phyloP scores from a whole-genome alignment of 2,113 vertebrate species.

The Psilopsiagon aurifrons region DNA sequence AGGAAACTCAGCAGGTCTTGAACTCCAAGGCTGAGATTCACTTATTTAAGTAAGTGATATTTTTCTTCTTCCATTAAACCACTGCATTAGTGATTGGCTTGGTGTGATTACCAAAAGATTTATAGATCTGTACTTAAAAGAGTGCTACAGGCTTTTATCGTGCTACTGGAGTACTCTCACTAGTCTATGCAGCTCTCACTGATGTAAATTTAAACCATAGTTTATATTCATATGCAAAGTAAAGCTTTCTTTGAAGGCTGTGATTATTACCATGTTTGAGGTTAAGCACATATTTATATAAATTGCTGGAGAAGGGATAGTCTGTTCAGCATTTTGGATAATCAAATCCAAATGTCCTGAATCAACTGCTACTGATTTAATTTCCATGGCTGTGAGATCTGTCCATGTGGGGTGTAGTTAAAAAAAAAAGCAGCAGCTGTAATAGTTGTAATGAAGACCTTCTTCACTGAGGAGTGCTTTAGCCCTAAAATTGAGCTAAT shows the following conservation, averaged over 20 bases:
- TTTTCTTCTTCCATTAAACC: not conserved
- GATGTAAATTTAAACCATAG: not conserved
- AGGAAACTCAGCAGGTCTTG: not conserved
- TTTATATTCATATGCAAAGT: not conserved
- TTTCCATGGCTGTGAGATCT: not conserved
- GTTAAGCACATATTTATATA: not conserved
- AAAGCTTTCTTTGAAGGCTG: slow-evolving; percentile 11
- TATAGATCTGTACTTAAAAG: not conserved
- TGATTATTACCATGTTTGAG: not conserved
- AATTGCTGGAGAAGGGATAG: not conserved
- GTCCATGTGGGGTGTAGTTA: not conserved
- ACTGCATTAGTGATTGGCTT: not conserved
- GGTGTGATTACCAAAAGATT: not conserved
- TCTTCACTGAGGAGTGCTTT: not conserved
- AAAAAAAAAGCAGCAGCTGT: not conserved
- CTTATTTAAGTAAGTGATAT: not conserved
- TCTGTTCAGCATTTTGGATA: not conserved
- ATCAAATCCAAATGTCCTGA: not conserved
- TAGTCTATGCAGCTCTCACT: not conserved
- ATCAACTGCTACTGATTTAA: not conserved
- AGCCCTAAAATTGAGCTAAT: not conserved
- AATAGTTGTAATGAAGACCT: not conserved
- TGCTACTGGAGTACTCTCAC: not conserved
- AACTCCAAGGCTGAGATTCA: not conserved
- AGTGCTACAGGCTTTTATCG: not conserved